Base-by-base conservation (phyloP, 2,888 invertebrate genomes). In the Gnatocerus cornutus region DNA sequence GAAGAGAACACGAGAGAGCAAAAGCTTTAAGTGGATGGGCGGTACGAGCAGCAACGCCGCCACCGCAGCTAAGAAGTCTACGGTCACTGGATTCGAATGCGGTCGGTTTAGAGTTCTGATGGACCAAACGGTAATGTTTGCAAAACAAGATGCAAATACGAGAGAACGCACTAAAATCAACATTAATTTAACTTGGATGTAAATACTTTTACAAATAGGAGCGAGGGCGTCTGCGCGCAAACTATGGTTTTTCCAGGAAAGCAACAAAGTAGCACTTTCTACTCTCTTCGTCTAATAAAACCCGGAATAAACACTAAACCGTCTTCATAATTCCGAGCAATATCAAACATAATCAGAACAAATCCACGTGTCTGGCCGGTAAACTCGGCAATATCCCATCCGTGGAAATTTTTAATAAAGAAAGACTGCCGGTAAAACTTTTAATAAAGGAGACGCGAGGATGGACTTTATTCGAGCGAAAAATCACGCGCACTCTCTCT, bases 21-120 rank as follows among this genome's bases (percentile, higher is more conserved):
- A 68, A 58, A 55, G 55, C 14, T 41, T 63, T 70, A 67, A 72
- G 69, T 69, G 68, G 68, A 55, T 70, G 72, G 72, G 72, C 72
- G 72, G 70, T 67, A 33, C 71, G 46, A 64, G 53, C 45, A 66
- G 59, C 33, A 45, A 52, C 46, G 56, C 29, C 10, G 39, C 29
- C 29, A 21, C 53, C 39, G 8, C 48, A 21, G 48, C 39, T 33
- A 69, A 69, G 65, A 61, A 69, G 59, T 29, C 59, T 69, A 58
- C 69, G 61, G 61, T 64, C 62, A 64, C 50, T 58, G 69, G 29
- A 29, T 58, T 43, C 16, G 53, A 65, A 53, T 69, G 43, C 53
- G 62, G 50, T 62, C 21, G 43, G 61, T 65, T 61, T 12, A 16
- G 63, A 69, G 63, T 69, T 69, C 59, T 46, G 56, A 55, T 30